Evolutionary conservation across 2,113 vertebrate species (phyloP).

Genomic region (Caloenas nicobarica): DNA sequence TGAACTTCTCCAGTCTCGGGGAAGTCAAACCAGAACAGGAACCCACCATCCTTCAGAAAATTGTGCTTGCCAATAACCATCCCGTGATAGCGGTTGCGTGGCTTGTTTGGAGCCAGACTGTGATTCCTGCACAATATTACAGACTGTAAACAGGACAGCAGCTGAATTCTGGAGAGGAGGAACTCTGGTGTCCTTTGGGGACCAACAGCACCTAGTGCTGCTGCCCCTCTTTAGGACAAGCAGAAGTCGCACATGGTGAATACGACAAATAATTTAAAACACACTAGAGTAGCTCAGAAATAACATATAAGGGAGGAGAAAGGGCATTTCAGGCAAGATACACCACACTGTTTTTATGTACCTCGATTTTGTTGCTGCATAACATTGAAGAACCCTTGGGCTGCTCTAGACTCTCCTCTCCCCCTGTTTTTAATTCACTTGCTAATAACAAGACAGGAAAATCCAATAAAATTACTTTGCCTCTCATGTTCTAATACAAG

Average conservation of each 20-base stretch:
- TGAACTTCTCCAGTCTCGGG: background rate
- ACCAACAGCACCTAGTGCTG: background rate
- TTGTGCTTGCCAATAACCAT: background rate
- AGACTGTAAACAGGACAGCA: background rate
- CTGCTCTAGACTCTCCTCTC: background rate
- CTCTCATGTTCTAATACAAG: background rate
- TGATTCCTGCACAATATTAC: background rate
- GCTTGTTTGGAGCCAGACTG: background rate
- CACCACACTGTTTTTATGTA: background rate
- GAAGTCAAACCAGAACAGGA: background rate
- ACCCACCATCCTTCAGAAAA: accelerated
- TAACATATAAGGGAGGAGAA: background rate
- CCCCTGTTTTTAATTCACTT: background rate
- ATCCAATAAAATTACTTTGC: background rate
- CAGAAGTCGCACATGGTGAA: background rate
- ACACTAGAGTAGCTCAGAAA: background rate
- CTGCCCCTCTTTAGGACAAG: background rate
- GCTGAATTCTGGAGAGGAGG: background rate
- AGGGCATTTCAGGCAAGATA: background rate
- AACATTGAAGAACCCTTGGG: accelerated
- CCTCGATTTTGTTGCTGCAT: background rate
- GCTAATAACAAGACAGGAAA: background rate
- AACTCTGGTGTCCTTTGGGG: background rate
- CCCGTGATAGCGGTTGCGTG: background rate
- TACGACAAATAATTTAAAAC: background rate